Conservation (phyloP, 2,113 vertebrate genomes). For the Argyrosomus japonicus region DNA sequence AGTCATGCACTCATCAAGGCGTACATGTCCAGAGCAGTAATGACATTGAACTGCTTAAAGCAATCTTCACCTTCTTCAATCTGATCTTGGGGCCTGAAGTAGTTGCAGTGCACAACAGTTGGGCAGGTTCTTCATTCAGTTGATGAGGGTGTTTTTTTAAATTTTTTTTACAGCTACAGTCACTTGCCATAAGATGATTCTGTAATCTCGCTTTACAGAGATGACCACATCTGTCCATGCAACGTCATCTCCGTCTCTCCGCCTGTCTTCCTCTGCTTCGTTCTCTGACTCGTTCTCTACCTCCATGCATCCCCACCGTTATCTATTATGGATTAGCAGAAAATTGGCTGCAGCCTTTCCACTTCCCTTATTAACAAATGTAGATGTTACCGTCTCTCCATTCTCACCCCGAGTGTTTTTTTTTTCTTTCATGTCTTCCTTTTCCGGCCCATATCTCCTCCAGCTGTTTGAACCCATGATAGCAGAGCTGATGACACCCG, state of each 20-base stretch:
- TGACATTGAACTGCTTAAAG: no score
- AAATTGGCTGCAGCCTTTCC: conserved; percentile 34
- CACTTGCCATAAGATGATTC: no score
- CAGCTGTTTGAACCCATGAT: conserved; percentile 31
- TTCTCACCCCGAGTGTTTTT: neutral
- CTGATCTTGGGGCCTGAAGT: no score
- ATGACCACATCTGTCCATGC: neutral
- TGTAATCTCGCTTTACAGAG: no score
- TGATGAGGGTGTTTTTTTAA: no score
- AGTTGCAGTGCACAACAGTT: no score
- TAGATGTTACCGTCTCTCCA: neutral
- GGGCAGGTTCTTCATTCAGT: no score
- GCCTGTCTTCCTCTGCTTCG: neutral
- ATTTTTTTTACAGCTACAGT: no score
- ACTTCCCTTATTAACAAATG: conserved; percentile 20
- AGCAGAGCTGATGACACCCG: conserved; percentile 31
- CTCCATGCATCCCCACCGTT: neutral
- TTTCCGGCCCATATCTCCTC: neutral
- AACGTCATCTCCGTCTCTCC: neutral
- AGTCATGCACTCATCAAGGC: no score
- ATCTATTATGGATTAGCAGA: conserved; percentile 55
- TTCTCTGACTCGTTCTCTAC: neutral
- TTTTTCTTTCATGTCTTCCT: neutral
- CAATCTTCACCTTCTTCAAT: no score
- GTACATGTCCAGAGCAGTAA: no score